Evolutionary conservation across 2,113 vertebrate genomes (phyloP), one percentile per base, ranked within the genome.

Genomic region (Vicugna pacos): DNA sequence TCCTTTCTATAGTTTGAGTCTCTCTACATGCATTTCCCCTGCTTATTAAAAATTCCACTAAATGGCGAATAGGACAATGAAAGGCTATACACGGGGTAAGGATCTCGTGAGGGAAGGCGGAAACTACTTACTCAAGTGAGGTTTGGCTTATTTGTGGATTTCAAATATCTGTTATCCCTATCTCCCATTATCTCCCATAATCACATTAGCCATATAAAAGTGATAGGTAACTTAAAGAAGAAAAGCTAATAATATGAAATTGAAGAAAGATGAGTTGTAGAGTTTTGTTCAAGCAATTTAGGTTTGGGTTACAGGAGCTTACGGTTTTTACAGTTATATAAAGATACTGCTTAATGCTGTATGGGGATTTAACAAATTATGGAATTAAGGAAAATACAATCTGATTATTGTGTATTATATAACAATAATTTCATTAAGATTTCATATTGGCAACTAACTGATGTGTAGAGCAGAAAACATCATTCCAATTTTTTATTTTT

Each of bases 341-440:
- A 89, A 94, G 8, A 69, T 32, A 50, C 65, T 32, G 15, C 8
- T 92, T 87, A 70, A 79, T 86, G 46, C 69, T 38, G 17, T n/a
- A 14, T 62, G 11, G 16, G n/a, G 14, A 86, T 42, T 65, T 90
- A 89, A 75, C 13, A 69, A 83, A 83, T 83, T 17, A 87, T 65
- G 5, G 42, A 56, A 60, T 90, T 85, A 58, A 69, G 73, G 81
- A 94, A 54, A 86, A 95, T 2, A 75, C 7, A 88, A 46, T 38
- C 11, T 48, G n/a, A 94, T 62, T 50, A 46, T 4, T 89, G 14
- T 46, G 30, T 24, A 64, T 58, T 73, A 28, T 77, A 32, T 26
- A 84, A 58, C 35, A 89, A 60, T 75, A 87, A 67, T 85, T 96
- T 91, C 14, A 91, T 88, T 85, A 84, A 42, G 10, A 84, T 83